Percentiles rank a stretch among this genome's conserved stretches.
Evolutionary conservation across 1,140 invertebrate genomes (phyloP).

Genomic region (Nasonia giraulti): DNA sequence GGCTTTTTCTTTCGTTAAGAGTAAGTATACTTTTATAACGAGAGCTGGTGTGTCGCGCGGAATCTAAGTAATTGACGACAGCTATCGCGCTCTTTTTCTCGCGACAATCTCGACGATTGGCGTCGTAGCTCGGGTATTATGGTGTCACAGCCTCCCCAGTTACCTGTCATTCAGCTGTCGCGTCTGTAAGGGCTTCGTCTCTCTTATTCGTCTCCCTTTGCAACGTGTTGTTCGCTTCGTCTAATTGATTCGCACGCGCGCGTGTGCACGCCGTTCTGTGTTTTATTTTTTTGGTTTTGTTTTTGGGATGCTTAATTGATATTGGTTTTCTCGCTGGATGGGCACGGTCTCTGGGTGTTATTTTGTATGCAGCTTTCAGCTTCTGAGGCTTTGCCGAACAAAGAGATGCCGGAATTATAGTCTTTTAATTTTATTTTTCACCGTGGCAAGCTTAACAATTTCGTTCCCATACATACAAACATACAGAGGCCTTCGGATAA

Average conservation of each 20-base stretch:
- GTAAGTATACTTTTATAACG: too few species aligned
- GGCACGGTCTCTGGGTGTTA: background rate
- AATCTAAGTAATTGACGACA: conserved; percentile 60
- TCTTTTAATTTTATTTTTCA: too few species aligned
- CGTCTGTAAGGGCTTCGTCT: conserved; percentile 37
- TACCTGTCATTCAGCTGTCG: conserved; percentile 68
- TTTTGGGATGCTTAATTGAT: conserved; percentile 12
- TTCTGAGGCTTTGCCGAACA: too few species aligned
- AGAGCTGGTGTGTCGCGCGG: conserved; percentile 31
- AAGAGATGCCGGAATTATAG: too few species aligned
- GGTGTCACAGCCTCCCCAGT: conserved; percentile 62
- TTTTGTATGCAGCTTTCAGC: too few species aligned
- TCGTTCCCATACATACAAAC: too few species aligned
- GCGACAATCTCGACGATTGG: too few species aligned
- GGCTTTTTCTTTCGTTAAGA: background rate
- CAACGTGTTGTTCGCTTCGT: background rate
- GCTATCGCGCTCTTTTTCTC: conserved; percentile 39
- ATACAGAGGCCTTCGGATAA: too few species aligned
- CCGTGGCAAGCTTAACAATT: too few species aligned
- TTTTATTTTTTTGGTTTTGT: background rate
- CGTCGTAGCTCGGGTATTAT: conserved; percentile 52
- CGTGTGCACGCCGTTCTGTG: background rate
- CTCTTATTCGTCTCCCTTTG: background rate
- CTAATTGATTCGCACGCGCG: background rate
- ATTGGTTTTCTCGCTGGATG: background rate